Conservation (phyloP, 2,113 vertebrate species). For the Bostrychus sinensis region DNA sequence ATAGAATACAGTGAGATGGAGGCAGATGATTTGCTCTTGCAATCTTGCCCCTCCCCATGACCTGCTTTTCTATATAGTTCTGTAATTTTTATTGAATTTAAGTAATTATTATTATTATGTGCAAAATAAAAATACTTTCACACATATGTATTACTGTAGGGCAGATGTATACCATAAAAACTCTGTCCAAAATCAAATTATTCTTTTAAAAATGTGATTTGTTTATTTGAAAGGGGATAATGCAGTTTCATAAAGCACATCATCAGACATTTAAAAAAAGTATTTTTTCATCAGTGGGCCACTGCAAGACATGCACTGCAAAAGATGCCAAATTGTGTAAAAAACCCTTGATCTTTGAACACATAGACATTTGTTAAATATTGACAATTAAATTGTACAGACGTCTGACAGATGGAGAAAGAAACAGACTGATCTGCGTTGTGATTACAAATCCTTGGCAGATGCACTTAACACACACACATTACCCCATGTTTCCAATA, state of each 20-base stretch:
- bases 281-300: no score
- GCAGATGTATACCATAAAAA: no score
- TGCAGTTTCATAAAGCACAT: not conserved
- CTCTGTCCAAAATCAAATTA: no score
- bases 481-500: conserved; percentile 8
- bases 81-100: no score
- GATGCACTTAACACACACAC: conserved; percentile 8
- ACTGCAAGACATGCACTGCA: not conserved
- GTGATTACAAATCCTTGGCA: conserved; percentile 15
- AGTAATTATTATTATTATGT: no score
- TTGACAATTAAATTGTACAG: conserved; percentile 5
- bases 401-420: conserved; percentile 4
- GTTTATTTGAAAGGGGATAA: not conserved
- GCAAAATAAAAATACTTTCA: no score
- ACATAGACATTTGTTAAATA: conserved; percentile 13
- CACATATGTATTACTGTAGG: no score
- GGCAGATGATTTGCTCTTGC: no score
- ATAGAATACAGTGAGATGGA: no score
- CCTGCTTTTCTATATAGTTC: no score
- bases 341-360: conserved; percentile 4
- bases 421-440: not conserved
- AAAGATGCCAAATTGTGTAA: not conserved
- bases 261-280: not conserved
- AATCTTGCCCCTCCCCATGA: no score
- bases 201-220: no score